Evolutionary conservation across 2,888 invertebrate genomes (phyloP).

Genomic region (Ceraclea dissimilis): DNA sequence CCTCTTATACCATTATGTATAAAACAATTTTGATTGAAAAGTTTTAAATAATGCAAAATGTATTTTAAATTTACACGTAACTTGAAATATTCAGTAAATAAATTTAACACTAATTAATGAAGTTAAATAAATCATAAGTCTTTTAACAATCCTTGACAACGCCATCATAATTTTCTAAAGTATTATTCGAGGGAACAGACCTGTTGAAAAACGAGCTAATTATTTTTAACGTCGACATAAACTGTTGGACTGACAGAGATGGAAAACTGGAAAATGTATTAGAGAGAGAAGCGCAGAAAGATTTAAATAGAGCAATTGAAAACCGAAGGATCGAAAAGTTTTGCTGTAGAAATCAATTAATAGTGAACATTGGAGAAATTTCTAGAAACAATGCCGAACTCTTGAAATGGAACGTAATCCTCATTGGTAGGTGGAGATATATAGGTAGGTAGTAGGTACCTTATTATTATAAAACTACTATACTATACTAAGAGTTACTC

Average conservation of each 20-base stretch:
- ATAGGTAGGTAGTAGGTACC: too few species aligned
- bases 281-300: constrained; percentile 1
- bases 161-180: neutral
- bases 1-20: too few species aligned
- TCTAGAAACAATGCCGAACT: constrained; percentile 10
- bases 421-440: too few species aligned
- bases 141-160: neutral
- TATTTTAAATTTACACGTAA: too few species aligned
- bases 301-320: constrained; percentile 3
- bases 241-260: neutral
- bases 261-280: constrained; percentile 1
- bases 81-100: too few species aligned
- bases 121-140: neutral
- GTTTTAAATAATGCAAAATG: too few species aligned
- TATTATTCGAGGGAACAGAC: constrained; percentile 9
- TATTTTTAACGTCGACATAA: constrained; percentile 8
- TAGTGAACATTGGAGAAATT: constrained; percentile 5
- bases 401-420: neutral
- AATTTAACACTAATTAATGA: neutral
- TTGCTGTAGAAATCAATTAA: constrained; percentile 11
- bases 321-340: constrained; percentile 9
- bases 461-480: too few species aligned
- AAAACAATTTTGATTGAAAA: too few species aligned
- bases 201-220: constrained; percentile 15
- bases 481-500: too few species aligned